phyloP scores from a whole-genome alignment of 2,797 vertebrate species.

The Cyprinella venusta region DNA sequence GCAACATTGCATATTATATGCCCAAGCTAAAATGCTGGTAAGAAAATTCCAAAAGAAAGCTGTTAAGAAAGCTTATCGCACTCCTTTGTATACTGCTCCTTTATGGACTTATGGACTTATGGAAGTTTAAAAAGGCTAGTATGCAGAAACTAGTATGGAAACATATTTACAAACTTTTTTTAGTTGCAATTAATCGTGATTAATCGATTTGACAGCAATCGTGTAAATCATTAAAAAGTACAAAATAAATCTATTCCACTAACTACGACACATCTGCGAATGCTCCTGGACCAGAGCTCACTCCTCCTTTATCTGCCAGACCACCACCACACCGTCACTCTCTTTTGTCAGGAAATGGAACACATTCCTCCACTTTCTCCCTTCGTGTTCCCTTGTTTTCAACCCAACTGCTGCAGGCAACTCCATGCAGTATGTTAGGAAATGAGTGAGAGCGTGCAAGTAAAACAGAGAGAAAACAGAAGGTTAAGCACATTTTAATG shows the following conservation, averaged over 20 bases:
- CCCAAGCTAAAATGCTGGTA: too few relatives aligned
- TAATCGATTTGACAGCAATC: background rate
- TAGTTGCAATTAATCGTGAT: too few relatives aligned
- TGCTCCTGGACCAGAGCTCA: constrained; percentile 24
- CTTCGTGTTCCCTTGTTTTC: constrained; percentile 35
- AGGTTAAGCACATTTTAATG: constrained; percentile 64
- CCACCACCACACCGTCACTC: constrained; percentile 37
- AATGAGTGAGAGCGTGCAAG: constrained; percentile 39
- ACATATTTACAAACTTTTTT: too few relatives aligned
- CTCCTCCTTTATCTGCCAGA: constrained; percentile 36
- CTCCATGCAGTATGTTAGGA: constrained; percentile 43
- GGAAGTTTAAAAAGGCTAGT: too few relatives aligned
- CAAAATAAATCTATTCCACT: background rate
- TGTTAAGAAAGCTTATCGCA: too few relatives aligned
- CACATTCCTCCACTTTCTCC: constrained; percentile 45
- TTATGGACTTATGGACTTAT: too few relatives aligned
- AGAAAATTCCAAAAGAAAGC: too few relatives aligned
- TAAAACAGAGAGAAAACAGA: constrained; percentile 35
- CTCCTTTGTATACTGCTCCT: too few relatives aligned
- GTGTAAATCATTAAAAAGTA: background rate
- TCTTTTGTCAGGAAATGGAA: constrained; percentile 55
- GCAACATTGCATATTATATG: too few relatives aligned
- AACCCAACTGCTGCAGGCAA: constrained; percentile 42
- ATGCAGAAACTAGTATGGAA: too few relatives aligned
- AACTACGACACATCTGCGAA: constrained; percentile 42